Evolutionary conservation across 2,113 vertebrate genomes (phyloP), one percentile per base, ranked within the genome.

Genomic region (Cephalopholis sonnerati): DNA sequence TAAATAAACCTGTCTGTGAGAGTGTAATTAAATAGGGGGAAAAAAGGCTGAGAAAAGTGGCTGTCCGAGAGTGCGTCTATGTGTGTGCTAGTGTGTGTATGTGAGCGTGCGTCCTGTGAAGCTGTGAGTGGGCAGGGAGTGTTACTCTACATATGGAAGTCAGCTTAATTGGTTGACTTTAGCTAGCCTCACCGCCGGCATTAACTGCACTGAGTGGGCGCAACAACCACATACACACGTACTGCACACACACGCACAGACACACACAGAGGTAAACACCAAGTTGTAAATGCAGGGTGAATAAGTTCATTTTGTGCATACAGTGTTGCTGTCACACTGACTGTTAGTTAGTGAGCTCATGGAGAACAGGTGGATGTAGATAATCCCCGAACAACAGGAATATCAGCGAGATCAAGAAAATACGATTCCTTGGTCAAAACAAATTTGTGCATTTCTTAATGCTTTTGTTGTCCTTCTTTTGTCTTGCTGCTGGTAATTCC

Each of bases 151-250:
- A 88, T 77, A 78, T 82, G 64, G 72, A 86, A 81, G 75, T 84
- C 55, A 29, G 69, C 81, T 84, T 86, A 88, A 90, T 88, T 83
- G 81, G 86, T 75, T 83, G 86, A 83, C 87, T 88, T 80, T 66
- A 73, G 77, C 65, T 76, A 71, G 74, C 73, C 85, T 70, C 55
- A 74, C 64, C 15, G 3, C 71, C 25, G 20, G 24, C 68, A 75
- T 72, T 75, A 82, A 84, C 68, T 7, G 0, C 66, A 74, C 29
- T 57, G 75, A 65, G 77, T 70, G 74, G 69, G 68, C 44, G 27
- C 46, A 62, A 11, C 46, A 71, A 16, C 15, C 68, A n/a, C 79
- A 32, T 0, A 66, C 66, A 66, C 48, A 76, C 61, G 22, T 10
- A 18, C 15, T 54, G 53, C 61, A 62, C 59, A 39, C 10, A 25